These are phyloP conservation scores for Xanthia icteritia DNA, from an alignment of 2,888 invertebrate species.

Conservation along the genomic window DNA sequence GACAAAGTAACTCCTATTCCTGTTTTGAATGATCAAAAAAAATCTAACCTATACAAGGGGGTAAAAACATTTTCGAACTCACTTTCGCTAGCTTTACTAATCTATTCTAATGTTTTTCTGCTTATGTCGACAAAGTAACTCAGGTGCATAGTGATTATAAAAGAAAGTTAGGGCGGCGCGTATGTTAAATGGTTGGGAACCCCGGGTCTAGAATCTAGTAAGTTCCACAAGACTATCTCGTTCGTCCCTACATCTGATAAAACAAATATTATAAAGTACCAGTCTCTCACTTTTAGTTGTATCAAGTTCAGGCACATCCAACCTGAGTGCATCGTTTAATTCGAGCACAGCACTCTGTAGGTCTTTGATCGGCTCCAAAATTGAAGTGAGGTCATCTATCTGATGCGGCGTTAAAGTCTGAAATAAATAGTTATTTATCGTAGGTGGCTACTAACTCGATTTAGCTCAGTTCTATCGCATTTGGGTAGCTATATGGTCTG, in stretches of 20 bases:
- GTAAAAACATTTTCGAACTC: no score
- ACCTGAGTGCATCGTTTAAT: constrained; percentile 84
- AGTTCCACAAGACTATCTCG: background rate
- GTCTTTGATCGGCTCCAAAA: constrained; percentile 91
- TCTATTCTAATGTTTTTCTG: no score
- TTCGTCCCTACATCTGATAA: background rate
- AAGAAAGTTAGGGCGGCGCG: no score
- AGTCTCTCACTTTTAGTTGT: constrained; percentile 76
- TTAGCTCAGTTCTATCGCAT: background rate
- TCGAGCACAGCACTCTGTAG: constrained; percentile 87
- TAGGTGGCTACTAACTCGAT: background rate
- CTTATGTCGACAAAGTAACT: no score
- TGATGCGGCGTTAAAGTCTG: constrained; percentile 89
- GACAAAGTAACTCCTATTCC: no score
- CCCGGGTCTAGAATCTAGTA: no score
- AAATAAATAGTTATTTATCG: constrained; percentile 33
- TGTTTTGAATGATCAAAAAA: no score
- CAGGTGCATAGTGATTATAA: no score
- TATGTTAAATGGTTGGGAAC: no score
- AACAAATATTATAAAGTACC: background rate
- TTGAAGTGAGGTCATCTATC: constrained; percentile 91
- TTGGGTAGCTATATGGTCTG: background rate
- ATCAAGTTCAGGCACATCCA: constrained; percentile 86
- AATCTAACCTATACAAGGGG: no score
- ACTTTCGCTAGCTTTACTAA: no score